Base-by-base conservation (phyloP, 2,888 invertebrate genomes). In the Sarcophaga subvicina region DNA sequence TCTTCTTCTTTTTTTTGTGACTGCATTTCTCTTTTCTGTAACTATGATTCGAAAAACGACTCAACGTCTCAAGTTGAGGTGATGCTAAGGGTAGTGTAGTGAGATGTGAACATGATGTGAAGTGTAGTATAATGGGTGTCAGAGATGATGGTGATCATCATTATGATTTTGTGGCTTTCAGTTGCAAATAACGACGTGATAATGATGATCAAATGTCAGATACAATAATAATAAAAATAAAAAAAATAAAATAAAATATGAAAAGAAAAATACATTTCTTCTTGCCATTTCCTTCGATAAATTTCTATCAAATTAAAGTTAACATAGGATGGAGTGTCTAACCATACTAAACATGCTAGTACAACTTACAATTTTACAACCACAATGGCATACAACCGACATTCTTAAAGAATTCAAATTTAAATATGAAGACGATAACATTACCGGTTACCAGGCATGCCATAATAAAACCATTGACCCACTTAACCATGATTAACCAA, bases 391-490 rank as follows among this genome's bases (percentile, higher is more conserved):
- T 8, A 37, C 8, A 37, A 10, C 49, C 67, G 75, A 37, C 37
- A 66, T 54, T 54, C 54, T 17, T 54, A 4, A 54, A 37, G 64
- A 54, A 54, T 60, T 66, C 8, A 82, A 82, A 77, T 69, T 8
- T 82, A 64, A 60, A 45, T 45, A 22, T 75, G 77, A 59, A 6
- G 37, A 47, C 59, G 54, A 54, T 8, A 8, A 37, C 37, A 54
- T 54, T 14, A 54, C 12, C 54, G 47, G 59, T 75, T 75, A 71
- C 64, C 63, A 66, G 70, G 70, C 72, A 72, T 67, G 62, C 67
- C 83, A 87, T 73, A 85, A 76, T 81, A 79, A 87, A 87, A 85
- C 83, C 80, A 83, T 83, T 85, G 85, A 85, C 87, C 87, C 85
- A 85, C 85, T 85, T 84, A 62, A 54, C 22, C n/a, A 82, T 81